phyloP scores from a whole-genome alignment of 2,797 vertebrate species.

The Acanthurus leucopareius region DNA sequence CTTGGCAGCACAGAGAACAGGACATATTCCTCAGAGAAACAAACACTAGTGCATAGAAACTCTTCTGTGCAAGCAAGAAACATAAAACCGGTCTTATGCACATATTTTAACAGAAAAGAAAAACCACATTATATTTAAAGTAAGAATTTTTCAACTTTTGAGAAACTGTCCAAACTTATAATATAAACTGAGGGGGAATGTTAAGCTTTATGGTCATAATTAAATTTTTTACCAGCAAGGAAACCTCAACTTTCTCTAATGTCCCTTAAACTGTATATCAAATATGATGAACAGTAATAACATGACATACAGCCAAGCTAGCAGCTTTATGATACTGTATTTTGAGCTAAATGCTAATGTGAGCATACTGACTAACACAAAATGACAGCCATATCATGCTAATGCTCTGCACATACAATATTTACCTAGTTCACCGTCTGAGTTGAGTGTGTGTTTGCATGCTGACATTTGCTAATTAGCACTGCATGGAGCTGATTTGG shows the following conservation, averaged over 20 bases:
- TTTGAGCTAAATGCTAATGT: not conserved
- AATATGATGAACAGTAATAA: not conserved
- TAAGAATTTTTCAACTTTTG: not conserved
- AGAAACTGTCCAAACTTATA: not conserved
- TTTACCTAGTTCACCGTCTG: not conserved
- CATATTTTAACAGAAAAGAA: slow-evolving; percentile 6
- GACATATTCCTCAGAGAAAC: slow-evolving; percentile 67
- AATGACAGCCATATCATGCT: not conserved
- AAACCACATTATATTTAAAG: slow-evolving; percentile 3
- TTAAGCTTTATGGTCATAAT: not conserved
- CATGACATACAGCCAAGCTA: not conserved
- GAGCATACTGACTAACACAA: too few relatives aligned
- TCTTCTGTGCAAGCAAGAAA: slow-evolving; percentile 51
- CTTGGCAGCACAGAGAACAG: slow-evolving; percentile 49
- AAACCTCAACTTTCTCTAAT: not conserved
- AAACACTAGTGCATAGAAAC: slow-evolving; percentile 44
- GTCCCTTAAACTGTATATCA: not conserved
- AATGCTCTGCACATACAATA: not conserved
- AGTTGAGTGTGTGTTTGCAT: not conserved
- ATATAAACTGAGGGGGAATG: not conserved
- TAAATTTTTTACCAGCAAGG: not conserved
- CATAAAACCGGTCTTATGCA: slow-evolving; percentile 43
- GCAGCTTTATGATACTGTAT: not conserved
- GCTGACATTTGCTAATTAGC: not conserved
- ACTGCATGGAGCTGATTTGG: too few relatives aligned